These are phyloP conservation scores for Ophioninae sp. DNA, from an alignment of 2,888 invertebrate species.

Conservation along the genomic window DNA sequence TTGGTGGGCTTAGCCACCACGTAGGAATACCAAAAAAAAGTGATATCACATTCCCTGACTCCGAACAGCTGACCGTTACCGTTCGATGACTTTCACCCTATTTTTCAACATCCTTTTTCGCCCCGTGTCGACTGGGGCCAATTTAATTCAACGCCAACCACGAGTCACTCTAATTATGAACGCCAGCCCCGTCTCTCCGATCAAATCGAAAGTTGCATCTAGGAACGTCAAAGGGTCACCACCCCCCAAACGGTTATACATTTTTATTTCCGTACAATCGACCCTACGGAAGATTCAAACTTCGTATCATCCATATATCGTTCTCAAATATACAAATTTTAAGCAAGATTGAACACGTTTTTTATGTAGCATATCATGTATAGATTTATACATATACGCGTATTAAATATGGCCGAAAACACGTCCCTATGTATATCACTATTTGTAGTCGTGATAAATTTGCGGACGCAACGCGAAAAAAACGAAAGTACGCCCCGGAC, in stretches of 20 bases:
- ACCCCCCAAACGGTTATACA: too few species aligned
- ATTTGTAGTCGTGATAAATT: background rate
- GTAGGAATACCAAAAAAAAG: background rate
- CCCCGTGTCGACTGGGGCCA: background rate
- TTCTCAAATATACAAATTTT: too few species aligned
- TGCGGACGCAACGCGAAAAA: background rate
- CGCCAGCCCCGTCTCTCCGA: background rate
- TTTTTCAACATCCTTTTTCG: slow-evolving; percentile 11
- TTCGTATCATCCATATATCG: too few species aligned
- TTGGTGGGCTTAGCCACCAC: background rate
- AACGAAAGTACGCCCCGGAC: background rate
- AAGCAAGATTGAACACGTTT: too few species aligned
- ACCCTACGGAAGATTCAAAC: too few species aligned
- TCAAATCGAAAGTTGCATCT: background rate
- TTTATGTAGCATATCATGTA: too few species aligned
- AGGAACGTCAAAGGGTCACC: background rate
- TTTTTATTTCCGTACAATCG: too few species aligned
- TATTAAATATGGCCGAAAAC: too few species aligned
- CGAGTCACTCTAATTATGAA: background rate
- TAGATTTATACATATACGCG: too few species aligned
- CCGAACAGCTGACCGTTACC: slow-evolving; percentile 47
- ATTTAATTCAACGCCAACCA: background rate
- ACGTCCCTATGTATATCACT: too few species aligned
- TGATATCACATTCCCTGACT: slow-evolving; percentile 20
- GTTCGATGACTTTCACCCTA: slow-evolving; percentile 31